Percentiles rank a stretch among this genome's conserved stretches.
Conservation (phyloP, 2,797 vertebrate species). For the Tarsius wallacei region DNA sequence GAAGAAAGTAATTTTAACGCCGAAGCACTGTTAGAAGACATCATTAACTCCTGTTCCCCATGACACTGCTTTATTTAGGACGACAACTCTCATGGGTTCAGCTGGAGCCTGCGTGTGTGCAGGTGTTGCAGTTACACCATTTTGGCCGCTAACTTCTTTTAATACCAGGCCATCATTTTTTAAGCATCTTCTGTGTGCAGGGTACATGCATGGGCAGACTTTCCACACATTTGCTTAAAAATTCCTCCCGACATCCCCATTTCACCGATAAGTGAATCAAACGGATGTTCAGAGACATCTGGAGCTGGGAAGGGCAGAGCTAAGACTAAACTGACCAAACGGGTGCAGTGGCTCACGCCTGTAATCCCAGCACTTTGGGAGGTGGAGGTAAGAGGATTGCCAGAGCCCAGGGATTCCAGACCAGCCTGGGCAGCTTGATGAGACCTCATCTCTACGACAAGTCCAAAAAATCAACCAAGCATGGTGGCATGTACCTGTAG, state of each 20-base stretch:
- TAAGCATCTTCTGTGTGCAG: background rate
- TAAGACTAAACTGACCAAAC: background rate
- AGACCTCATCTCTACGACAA: too few relatives aligned
- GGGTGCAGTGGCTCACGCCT: too few relatives aligned
- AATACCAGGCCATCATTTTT: background rate
- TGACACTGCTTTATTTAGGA: conserved; percentile 59
- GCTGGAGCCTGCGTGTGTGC: background rate
- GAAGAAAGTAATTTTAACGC: conserved; percentile 52
- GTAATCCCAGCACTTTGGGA: too few relatives aligned
- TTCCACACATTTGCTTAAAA: conserved; percentile 45
- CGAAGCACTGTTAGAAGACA: conserved; percentile 9
- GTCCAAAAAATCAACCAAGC: too few relatives aligned
- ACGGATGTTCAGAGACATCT: conserved; percentile 27
- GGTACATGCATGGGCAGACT: background rate
- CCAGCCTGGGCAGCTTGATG: too few relatives aligned
- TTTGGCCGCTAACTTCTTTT: background rate
- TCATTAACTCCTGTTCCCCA: conserved; percentile 58
- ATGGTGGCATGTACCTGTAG: too few relatives aligned
- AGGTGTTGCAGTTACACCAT: conserved; percentile 48
- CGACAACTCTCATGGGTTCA: conserved; percentile 8
- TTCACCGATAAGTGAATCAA: conserved; percentile 35
- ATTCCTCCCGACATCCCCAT: background rate
- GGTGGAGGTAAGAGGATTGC: too few relatives aligned
- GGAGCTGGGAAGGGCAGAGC: background rate
- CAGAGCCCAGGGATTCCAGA: too few relatives aligned